A percentile compares a stretch with the other conserved stretches of the same genome.
Conservation (phyloP, 2,888 invertebrate genomes). For the Agonopterix alstromeriana region DNA sequence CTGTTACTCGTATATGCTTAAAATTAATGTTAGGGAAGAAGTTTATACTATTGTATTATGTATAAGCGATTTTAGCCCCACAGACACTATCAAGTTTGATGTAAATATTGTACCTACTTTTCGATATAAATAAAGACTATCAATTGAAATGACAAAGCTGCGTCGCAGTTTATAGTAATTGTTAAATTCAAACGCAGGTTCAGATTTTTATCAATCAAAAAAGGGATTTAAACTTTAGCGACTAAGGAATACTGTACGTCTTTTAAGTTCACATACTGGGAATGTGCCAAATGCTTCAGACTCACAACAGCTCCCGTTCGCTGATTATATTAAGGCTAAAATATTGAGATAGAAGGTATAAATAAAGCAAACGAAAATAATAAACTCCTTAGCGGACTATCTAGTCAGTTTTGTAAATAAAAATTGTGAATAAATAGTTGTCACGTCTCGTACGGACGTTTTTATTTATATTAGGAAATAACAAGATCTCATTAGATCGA, state of each 20-base stretch:
- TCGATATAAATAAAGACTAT: slow-evolving; percentile 35
- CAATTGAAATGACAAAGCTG: slow-evolving; percentile 19
- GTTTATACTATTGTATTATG: slow-evolving; percentile 63
- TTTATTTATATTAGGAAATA: slow-evolving; percentile 70
- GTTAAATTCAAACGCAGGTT: slow-evolving; percentile 24
- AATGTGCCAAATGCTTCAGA: slow-evolving; percentile 71
- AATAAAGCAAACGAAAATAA: slow-evolving; percentile 33
- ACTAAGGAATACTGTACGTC: slow-evolving; percentile 44
- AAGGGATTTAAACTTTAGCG: slow-evolving; percentile 36
- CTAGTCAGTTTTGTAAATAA: slow-evolving; percentile 75
- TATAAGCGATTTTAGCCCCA: slow-evolving; percentile 61
- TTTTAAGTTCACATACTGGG: slow-evolving; percentile 57
- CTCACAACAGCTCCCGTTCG: slow-evolving; percentile 48
- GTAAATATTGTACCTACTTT: slow-evolving; percentile 53
- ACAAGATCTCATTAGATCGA: slow-evolving; percentile 72
- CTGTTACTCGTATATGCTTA: slow-evolving; percentile 73
- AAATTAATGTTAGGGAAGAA: slow-evolving; percentile 64
- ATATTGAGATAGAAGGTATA: slow-evolving; percentile 48
- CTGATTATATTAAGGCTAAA: slow-evolving; percentile 54
- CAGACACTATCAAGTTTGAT: slow-evolving; percentile 35
- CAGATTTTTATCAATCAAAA: slow-evolving; percentile 42
- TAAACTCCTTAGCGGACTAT: slow-evolving; percentile 62
- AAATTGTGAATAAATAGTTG: slow-evolving; percentile 71
- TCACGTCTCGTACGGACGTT: slow-evolving; percentile 62
- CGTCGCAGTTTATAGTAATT: slow-evolving; percentile 16